Evolutionary conservation across 37 sponge, comb jelly and placozoan species (phyloP), one percentile per base, ranked within the genome.

Genomic region (Petrosia ficiformis): DNA sequence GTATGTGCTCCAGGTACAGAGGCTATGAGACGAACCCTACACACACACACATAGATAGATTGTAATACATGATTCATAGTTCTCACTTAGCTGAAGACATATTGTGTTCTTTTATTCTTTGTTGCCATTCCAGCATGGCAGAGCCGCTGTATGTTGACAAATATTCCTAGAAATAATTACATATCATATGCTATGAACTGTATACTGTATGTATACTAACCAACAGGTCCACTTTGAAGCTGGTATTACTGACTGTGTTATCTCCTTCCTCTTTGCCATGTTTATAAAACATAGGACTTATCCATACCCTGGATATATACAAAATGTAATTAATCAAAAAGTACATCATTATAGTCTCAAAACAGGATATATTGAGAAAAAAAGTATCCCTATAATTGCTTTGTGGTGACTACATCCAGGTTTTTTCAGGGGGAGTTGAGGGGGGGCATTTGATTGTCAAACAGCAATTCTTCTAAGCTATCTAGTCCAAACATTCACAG

Each of bases 1-100:
- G 75, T 73, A 59, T 94, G 95, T 3, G 84, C 72, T 0, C 95
- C 95, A 26, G 95, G 95, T 0, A 94, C 92, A n/a, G 95, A 94
- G 16, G 91, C 95, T 44, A 94, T 77, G 37, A 94, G 42, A 16
- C 72, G 70, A n/a, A 87, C 92, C 16, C 87, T 87, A 34, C 6
- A 22, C 22, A 59, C 30, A 19, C 54, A 19, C 54, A 19, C 54
- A 48, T 14, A 19, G 54, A 48, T 19, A 48, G 54, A 19, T 8
- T 48, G 54, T 48, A 14, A 14, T 48, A 48, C 54, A 48, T 48
- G 54, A 48, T 3, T n/a, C n/a, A n/a, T n/a, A n/a, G n/a, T 48
- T 8, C 64, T 34, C 14, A 89, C 90, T 73, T 68, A 21, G 82
- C 85, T 42, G 70, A 30, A 14, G 70, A 44, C 73, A 84, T 84